A percentile compares a stretch with the other conserved stretches of the same genome.
phyloP scores from a whole-genome alignment of 1,140 invertebrate genomes.

The Sycobia sp. region DNA sequence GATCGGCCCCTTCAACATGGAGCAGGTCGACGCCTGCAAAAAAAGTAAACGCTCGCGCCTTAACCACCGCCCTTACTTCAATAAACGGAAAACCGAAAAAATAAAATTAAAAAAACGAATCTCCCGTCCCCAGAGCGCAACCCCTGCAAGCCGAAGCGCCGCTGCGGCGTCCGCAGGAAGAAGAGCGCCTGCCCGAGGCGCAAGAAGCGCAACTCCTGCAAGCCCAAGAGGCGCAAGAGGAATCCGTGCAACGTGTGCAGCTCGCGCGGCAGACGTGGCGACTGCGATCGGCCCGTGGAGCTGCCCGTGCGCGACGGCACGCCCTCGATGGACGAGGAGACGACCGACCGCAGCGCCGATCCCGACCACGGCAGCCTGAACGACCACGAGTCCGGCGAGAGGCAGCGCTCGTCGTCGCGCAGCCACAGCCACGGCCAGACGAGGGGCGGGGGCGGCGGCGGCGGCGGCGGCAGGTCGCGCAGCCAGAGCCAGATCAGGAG shows the following conservation, averaged over 20 bases:
- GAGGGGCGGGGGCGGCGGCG: slow-evolving; percentile 3
- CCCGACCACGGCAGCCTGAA: slow-evolving; percentile 3
- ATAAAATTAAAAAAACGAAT: no score
- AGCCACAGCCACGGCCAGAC: background rate
- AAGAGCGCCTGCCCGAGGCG: background rate
- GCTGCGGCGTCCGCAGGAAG: background rate
- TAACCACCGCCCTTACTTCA: background rate
- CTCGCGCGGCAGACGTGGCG: background rate
- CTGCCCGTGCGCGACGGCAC: background rate
- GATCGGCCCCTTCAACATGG: slow-evolving; percentile 1
- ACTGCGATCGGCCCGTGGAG: background rate
- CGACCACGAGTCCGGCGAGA: background rate
- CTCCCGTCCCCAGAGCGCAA: slow-evolving; percentile 19
- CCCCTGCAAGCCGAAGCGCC: background rate
- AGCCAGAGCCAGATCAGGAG: slow-evolving; percentile 1
- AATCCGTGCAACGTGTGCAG: slow-evolving; percentile 19
- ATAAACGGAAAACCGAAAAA: background rate
- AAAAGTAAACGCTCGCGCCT: slow-evolving; percentile 26
- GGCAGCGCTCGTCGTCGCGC: no score
- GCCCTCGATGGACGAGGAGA: background rate
- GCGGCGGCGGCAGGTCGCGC: slow-evolving; percentile 31
- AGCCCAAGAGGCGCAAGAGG: slow-evolving; percentile 1
- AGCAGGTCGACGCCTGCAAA: slow-evolving; percentile 16
- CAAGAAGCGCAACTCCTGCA: slow-evolving; percentile 5
- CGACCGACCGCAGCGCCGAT: background rate